Evolutionary conservation across 2,888 invertebrate genomes (phyloP), one percentile per base, ranked within the genome.

Genomic region (Nephrotoma guestfalica): DNA sequence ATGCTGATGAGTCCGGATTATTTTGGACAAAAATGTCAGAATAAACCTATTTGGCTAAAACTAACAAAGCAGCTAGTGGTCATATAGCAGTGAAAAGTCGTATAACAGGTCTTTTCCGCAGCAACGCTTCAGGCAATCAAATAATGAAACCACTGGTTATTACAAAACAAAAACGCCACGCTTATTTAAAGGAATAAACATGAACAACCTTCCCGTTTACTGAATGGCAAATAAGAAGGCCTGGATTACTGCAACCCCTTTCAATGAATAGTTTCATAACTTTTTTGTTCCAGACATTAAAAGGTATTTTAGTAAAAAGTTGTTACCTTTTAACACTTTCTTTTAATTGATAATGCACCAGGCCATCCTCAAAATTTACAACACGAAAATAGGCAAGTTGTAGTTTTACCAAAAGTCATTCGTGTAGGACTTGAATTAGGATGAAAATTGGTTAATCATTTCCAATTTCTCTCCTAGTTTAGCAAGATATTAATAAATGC

Each of bases 21-120:
- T n/a, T n/a, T n/a, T n/a, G n/a, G n/a, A n/a, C n/a, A n/a, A n/a
- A 88, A 88, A 88, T 89, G 89, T 88, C 89, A 71, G 87, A 87
- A 30, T 1, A 88, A 87, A 90, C 89, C 42, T 89, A 87, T 87
- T 89, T 30, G 71, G 87, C 89, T 11, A 88, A 88, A 87, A 87
- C 88, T 6, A 88, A 89, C 83, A 89, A 89, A 87, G 83, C 88
- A 85, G 87, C 86, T 43, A 87, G 88, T 45, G 71, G 86, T 1
- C 71, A 57, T 86, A 86, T 85, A 71, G 86, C 30, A 86, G 85
- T 57, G 30, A 89, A 43, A 86, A n/a, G 89, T 88, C 51, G 87
- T 89, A 13, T 88, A 89, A 85, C 86, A 89, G 11, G 2, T 1
- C 83, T 89, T 86, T 87, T 89, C 6, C 88, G 89, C 87, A 88